Evolutionary conservation across 2,113 vertebrate species (phyloP).

Genomic region (Xiphias gladius): DNA sequence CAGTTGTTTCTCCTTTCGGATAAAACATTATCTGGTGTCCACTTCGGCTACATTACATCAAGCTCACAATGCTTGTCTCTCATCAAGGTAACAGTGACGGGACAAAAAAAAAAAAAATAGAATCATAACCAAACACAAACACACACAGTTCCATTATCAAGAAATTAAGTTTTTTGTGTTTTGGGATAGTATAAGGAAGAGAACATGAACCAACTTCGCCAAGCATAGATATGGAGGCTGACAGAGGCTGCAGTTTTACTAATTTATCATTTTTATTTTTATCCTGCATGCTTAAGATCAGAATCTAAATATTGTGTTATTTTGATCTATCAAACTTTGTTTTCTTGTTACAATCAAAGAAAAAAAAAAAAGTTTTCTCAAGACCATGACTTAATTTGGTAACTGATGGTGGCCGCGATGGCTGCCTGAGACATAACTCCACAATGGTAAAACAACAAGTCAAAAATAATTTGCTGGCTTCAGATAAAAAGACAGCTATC

Average conservation of each 20-base stretch:
- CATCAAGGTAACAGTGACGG: neutral
- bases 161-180: neutral
- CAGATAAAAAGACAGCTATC: slow-evolving; percentile 24
- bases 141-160: too few relatives aligned
- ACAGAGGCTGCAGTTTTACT: neutral
- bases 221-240: neutral
- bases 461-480: slow-evolving; percentile 29
- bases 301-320: slow-evolving; percentile 15
- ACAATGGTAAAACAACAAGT: neutral
- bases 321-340: neutral
- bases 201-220: neutral
- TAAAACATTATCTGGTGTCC: neutral
- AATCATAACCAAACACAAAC: neutral
- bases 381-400: slow-evolving; percentile 8
- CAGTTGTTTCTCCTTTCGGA: neutral
- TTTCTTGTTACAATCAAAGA: neutral
- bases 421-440: neutral
- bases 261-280: neutral
- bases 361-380: neutral
- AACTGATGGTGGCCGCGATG: neutral
- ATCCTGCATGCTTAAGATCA: neutral
- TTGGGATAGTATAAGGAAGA: neutral
- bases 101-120: neutral
- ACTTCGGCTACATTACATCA: neutral
- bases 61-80: neutral